These are phyloP conservation scores for Crossaster papposus DNA, from an alignment of 53 echinoderm and acorn worm species.

Conservation along the genomic window DNA sequence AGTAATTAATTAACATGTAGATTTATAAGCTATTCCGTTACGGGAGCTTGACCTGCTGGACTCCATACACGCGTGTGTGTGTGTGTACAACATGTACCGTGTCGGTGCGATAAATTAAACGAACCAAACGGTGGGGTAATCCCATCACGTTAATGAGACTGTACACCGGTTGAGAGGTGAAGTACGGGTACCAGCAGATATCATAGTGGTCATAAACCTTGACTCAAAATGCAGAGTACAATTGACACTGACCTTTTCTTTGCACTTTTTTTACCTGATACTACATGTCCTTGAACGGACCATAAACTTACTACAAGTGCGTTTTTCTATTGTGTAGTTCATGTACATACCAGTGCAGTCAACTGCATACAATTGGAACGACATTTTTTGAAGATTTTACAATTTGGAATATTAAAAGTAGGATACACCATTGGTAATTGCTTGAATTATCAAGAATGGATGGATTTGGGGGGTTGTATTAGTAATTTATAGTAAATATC, in stretches of 20 bases:
- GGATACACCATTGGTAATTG: too few relatives aligned
- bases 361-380: background rate
- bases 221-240: background rate
- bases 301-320: too few relatives aligned
- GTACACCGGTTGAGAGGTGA: background rate
- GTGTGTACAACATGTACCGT: too few relatives aligned
- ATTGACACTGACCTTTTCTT: background rate
- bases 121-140: background rate
- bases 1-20: constrained; percentile 4
- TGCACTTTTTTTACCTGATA: background rate
- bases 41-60: background rate
- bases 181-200: constrained; percentile 4
- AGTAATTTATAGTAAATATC: too few relatives aligned
- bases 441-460: too few relatives aligned
- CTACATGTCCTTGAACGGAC: too few relatives aligned
- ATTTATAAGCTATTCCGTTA: background rate
- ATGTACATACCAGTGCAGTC: too few relatives aligned
- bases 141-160: background rate
- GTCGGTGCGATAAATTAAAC: background rate
- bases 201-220: background rate
- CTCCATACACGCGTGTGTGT: background rate
- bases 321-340: too few relatives aligned
- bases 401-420: too few relatives aligned
- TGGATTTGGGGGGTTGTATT: too few relatives aligned
- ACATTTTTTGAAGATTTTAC: too few relatives aligned